Base-by-base conservation (phyloP, 2,888 invertebrate species). In the Andrena marginata region DNA sequence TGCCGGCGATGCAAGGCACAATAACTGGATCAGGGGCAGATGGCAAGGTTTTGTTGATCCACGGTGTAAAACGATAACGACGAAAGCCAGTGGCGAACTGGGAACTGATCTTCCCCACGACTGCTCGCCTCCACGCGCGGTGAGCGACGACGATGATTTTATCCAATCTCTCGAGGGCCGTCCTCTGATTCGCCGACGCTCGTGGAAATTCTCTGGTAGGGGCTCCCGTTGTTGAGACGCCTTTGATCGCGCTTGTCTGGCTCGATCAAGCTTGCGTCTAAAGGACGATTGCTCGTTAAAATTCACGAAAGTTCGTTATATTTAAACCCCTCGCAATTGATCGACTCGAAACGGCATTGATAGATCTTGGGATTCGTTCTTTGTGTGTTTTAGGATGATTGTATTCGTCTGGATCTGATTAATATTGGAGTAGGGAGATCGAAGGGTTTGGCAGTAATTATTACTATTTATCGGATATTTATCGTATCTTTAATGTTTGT, bases 171-270 rank as follows among this genome's bases (percentile, higher is more conserved):
- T 31, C 10, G 10, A 4, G n/a, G 26, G 54, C 20, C 26, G 54
- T 49, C 5, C 48, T 4, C 51, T 80, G 76, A 76, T 75, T 75
- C 75, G 78, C 29, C 35, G 23, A 7, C 26, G 16, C 31, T 5
- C 2, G 0, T 0, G 0, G 16, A 10, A 35, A 54, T 16, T 20
- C 3, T 6, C 69, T 31, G 29, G 42, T 56, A 64, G 35, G 59
- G 56, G 23, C 0, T n/a, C 49, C 20, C 7, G 5, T 76, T 63
- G 63, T 76, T 63, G 5, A 13, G 6, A 10, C 13, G 20, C 2
- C n/a, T 33, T 23, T 33, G 31, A 67, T 26, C 42, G 23, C 0
- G n/a, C 16, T n/a, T 33, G 56, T 26, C 23, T 56, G 54, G 54
- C 42, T 16, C 16, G 42, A 42, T 16, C 42, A 5, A 42, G 16